A percentile compares a stretch with the other conserved stretches of the same genome.
These are phyloP conservation scores for Coremacera marginata DNA, from an alignment of 2,888 invertebrate genomes.

Conservation along the genomic window DNA sequence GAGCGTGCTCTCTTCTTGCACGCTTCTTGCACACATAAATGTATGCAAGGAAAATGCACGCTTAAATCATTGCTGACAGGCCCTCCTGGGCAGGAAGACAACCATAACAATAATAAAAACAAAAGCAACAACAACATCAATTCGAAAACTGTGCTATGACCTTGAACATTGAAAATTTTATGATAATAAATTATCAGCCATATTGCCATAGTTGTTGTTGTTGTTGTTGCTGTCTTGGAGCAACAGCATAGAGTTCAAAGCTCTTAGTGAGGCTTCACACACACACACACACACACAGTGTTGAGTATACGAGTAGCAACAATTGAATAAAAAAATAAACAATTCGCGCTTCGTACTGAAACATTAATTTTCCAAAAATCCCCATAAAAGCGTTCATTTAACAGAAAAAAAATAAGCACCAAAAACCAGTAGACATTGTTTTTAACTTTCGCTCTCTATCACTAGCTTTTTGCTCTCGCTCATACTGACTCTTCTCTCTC, in stretches of 20 bases:
- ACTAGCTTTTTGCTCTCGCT: slow-evolving; percentile 30
- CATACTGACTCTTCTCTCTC: slow-evolving; percentile 4
- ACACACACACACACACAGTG: slow-evolving; percentile 5
- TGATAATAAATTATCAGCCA: slow-evolving; percentile 37
- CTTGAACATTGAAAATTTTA: slow-evolving; percentile 53
- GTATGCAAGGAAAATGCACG: not conserved
- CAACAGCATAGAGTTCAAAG: slow-evolving; percentile 29
- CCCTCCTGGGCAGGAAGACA: slow-evolving; percentile 7
- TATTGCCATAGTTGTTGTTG: slow-evolving; percentile 22
- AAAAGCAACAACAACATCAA: not conserved
- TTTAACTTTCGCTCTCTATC: slow-evolving; percentile 29
- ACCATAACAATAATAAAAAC: not conserved
- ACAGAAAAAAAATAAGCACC: not conserved
- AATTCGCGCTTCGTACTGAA: slow-evolving; percentile 12
- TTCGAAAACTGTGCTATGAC: slow-evolving; percentile 51
- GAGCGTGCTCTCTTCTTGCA: not conserved
- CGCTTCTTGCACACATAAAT: not conserved
- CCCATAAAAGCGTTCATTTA: not conserved
- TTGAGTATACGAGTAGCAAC: too few species aligned
- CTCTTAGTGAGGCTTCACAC: not conserved
- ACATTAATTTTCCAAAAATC: slow-evolving; percentile 33
- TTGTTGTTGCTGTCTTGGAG: slow-evolving; percentile 31
- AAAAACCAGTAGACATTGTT: slow-evolving; percentile 27
- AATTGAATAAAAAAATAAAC: too few species aligned
- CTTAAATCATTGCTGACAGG: slow-evolving; percentile 34